A percentile compares a stretch with the other conserved stretches of the same genome.
These are phyloP conservation scores for Thelaira solivaga DNA, from an alignment of 2,888 invertebrate species.

Conservation along the genomic window DNA sequence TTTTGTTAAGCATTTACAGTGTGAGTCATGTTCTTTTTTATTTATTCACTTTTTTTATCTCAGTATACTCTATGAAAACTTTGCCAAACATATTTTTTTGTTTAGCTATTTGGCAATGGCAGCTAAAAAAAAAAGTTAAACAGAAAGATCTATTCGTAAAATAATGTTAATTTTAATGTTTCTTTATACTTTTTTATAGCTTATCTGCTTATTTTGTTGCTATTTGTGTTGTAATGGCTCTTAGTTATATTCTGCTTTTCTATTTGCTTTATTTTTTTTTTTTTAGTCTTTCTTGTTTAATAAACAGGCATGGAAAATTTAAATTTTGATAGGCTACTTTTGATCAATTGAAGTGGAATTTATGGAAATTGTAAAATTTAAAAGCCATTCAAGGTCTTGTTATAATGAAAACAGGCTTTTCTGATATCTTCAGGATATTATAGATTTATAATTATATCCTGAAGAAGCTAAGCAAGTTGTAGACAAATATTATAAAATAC, in stretches of 20 bases:
- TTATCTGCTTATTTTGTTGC: constrained; percentile 6
- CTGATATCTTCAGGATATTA: too few relatives aligned
- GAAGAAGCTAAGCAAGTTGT: too few relatives aligned
- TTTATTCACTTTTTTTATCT: constrained; percentile 3
- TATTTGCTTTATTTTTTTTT: constrained; percentile 8
- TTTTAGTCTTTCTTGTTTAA: too few relatives aligned
- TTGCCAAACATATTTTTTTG: constrained; percentile 35
- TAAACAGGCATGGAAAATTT: too few relatives aligned
- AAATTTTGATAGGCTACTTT: too few relatives aligned
- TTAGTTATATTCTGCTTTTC: constrained; percentile 19
- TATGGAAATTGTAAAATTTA: too few relatives aligned
- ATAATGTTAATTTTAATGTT: constrained; percentile 40
- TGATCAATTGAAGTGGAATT: too few relatives aligned
- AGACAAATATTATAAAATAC: too few relatives aligned
- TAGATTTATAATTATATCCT: too few relatives aligned
- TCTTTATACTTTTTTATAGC: constrained; percentile 34
- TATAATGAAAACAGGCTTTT: too few relatives aligned
- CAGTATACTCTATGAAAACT: not conserved
- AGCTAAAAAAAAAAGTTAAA: not conserved
- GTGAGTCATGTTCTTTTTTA: constrained; percentile 9
- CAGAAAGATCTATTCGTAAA: constrained; percentile 12
- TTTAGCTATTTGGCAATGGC: constrained; percentile 30
- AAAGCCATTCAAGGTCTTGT: too few relatives aligned
- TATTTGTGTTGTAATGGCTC: not conserved
- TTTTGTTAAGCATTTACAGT: not conserved